Evolutionary conservation across 2,888 invertebrate genomes (phyloP).

Genomic region (Drosophila nr. perissopoda): DNA sequence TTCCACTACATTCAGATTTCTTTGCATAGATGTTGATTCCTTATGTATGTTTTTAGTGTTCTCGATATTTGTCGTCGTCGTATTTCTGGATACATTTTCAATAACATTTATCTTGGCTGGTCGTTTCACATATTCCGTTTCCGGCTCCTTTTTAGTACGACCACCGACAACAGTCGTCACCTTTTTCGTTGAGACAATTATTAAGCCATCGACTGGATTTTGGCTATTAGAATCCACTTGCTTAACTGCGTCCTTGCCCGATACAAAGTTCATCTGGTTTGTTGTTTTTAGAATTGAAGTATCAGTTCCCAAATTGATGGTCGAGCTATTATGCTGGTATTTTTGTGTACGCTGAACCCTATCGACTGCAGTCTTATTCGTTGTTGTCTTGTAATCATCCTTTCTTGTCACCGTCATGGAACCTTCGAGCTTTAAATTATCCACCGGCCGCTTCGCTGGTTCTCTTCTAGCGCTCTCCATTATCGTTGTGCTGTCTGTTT

Average conservation of each 20-base stretch:
- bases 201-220: conserved; percentile 86
- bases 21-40: conserved; percentile 71
- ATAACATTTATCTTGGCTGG: conserved; percentile 82
- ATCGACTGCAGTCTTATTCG: conserved; percentile 56
- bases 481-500: conserved; percentile 85
- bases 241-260: conserved; percentile 85
- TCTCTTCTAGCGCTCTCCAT: conserved; percentile 85
- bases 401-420: conserved; percentile 72
- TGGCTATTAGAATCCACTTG: conserved; percentile 83
- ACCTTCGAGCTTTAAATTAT: conserved; percentile 88
- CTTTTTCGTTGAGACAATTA: conserved; percentile 86
- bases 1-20: conserved; percentile 63
- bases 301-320: conserved; percentile 88
- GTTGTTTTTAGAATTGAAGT: conserved; percentile 86
- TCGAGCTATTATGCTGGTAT: conserved; percentile 86
- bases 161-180: conserved; percentile 84
- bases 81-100: conserved; percentile 82
- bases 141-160: conserved; percentile 81
- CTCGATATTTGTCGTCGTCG: conserved; percentile 80
- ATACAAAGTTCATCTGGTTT: conserved; percentile 87
- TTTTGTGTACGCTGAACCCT: conserved; percentile 66
- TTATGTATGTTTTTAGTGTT: conserved; percentile 79
- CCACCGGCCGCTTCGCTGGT: conserved; percentile 87
- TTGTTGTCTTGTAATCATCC: conserved; percentile 66
- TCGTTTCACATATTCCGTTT: conserved; percentile 82